Percentiles rank a stretch among this genome's conserved stretches.
These are phyloP conservation scores for Sitophilus oryzae DNA, from an alignment of 1,140 invertebrate species.

Conservation along the genomic window DNA sequence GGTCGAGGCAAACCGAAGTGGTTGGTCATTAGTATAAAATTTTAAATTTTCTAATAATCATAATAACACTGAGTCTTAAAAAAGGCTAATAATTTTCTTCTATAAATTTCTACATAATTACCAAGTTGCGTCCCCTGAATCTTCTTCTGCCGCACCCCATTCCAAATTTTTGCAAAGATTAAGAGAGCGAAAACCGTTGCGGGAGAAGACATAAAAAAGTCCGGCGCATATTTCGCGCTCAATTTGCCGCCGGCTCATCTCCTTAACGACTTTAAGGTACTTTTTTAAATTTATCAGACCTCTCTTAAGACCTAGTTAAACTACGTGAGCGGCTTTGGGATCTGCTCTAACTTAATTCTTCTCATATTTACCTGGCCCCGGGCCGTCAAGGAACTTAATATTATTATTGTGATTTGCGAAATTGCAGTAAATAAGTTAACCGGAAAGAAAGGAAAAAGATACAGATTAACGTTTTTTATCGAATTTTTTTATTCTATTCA, in stretches of 20 bases:
- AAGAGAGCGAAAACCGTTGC: conserved; percentile 34
- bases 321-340: conserved; percentile 31
- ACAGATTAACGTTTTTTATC: too few species aligned
- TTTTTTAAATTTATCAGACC: conserved; percentile 41
- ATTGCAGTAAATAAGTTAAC: neutral
- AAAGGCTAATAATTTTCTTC: too few species aligned
- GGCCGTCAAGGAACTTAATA: conserved; percentile 5
- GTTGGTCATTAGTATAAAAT: too few species aligned
- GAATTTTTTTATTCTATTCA: too few species aligned
- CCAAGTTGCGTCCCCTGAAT: too few species aligned
- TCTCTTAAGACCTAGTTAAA: conserved; percentile 34
- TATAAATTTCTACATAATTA: too few species aligned
- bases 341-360: conserved; percentile 7
- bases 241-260: conserved; percentile 40
- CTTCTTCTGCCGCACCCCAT: too few species aligned
- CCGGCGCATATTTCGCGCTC: conserved; percentile 39
- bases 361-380: conserved; percentile 11
- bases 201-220: conserved; percentile 34
- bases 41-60: too few species aligned
- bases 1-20: too few species aligned
- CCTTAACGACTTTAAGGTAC: conserved; percentile 41
- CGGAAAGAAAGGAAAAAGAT: too few species aligned
- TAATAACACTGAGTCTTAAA: too few species aligned
- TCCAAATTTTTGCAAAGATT: too few species aligned
- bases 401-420: conserved; percentile 7